Conservation (phyloP, 1,140 invertebrate genomes). For the Ladona fulva region DNA sequence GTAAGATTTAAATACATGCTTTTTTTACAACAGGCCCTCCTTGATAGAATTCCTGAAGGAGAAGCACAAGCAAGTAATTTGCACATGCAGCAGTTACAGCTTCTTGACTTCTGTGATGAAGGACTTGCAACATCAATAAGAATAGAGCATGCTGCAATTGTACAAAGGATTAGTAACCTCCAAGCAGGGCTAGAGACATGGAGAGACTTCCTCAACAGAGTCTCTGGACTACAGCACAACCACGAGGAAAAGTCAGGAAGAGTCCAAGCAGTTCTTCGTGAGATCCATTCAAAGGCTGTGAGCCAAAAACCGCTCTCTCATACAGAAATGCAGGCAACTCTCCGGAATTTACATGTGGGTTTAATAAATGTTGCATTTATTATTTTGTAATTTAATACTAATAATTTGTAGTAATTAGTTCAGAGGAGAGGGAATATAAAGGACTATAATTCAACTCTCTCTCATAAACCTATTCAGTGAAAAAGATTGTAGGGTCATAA, state of each 20-base stretch:
- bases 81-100: slow-evolving; percentile 51
- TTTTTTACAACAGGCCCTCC: slow-evolving; percentile 40
- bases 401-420: too few relatives aligned
- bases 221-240: slow-evolving; percentile 47
- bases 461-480: too few relatives aligned
- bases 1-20: too few relatives aligned
- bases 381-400: too few relatives aligned
- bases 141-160: slow-evolving; percentile 67
- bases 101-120: slow-evolving; percentile 67
- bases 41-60: slow-evolving; percentile 57
- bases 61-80: slow-evolving; percentile 53
- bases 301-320: slow-evolving; percentile 17
- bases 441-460: too few relatives aligned
- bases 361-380: neutral
- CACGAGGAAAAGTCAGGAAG: slow-evolving; percentile 48
- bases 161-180: slow-evolving; percentile 63
- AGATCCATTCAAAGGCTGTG: slow-evolving; percentile 26
- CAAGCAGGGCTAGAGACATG: slow-evolving; percentile 73
- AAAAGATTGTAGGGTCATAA: too few relatives aligned
- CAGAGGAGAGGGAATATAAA: too few relatives aligned
- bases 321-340: slow-evolving; percentile 21
- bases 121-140: slow-evolving; percentile 62
- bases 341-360: slow-evolving; percentile 21
- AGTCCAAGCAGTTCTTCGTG: slow-evolving; percentile 47
- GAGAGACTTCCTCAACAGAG: slow-evolving; percentile 57